phyloP scores from a whole-genome alignment of 2,888 invertebrate species.

The Epistrophe eligans region DNA sequence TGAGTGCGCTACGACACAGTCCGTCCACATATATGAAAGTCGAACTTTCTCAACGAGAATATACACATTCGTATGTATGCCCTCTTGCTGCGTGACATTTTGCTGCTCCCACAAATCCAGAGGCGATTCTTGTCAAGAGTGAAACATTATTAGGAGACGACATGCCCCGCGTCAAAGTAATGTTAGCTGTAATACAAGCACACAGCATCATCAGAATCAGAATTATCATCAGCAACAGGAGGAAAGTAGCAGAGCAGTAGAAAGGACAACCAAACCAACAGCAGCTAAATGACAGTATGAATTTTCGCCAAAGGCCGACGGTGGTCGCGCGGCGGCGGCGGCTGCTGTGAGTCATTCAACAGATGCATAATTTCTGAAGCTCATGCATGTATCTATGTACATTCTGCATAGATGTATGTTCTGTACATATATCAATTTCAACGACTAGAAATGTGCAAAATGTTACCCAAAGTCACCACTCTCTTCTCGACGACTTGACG shows the following conservation, averaged over 20 bases:
- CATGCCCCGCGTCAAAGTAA: constrained; percentile 8
- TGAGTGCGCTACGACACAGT: not conserved
- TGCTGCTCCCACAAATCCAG: constrained; percentile 2
- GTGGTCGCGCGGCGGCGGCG: no score
- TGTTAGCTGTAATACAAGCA: not conserved
- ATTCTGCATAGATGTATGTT: no score
- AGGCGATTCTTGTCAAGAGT: constrained; percentile 22
- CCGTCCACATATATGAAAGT: not conserved
- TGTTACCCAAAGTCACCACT: not conserved
- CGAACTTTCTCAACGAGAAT: not conserved
- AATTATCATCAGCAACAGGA: not conserved
- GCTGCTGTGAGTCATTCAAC: constrained; percentile 23
- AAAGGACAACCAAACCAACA: not conserved
- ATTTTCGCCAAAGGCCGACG: constrained; percentile 11
- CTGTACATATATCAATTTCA: not conserved
- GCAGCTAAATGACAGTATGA: constrained; percentile 13
- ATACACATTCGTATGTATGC: not conserved
- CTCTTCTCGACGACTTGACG: not conserved
- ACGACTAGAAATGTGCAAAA: not conserved
- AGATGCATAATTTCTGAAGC: constrained; percentile 17
- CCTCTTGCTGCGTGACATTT: not conserved
- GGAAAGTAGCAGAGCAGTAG: not conserved
- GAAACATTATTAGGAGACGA: constrained; percentile 19
- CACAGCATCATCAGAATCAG: not conserved
- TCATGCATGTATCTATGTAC: not conserved